These are phyloP conservation scores for Epirrita christyi DNA, from an alignment of 2,888 invertebrate genomes.

Conservation along the genomic window DNA sequence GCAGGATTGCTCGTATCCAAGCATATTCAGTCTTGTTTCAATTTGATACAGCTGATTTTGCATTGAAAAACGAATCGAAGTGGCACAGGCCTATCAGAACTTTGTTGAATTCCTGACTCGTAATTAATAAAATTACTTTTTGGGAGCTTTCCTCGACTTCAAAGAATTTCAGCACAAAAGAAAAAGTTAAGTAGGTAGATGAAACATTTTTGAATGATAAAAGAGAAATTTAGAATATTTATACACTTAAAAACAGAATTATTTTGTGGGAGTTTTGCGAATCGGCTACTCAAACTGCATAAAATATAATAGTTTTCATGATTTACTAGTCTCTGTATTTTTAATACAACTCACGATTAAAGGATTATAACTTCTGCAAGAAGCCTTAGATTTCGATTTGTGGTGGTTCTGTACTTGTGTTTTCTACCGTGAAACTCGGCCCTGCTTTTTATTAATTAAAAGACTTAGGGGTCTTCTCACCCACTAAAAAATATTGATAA, in stretches of 20 bases:
- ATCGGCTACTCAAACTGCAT: no score
- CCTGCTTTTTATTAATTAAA: no score
- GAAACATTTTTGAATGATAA: slow-evolving; percentile 83
- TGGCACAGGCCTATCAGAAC: slow-evolving; percentile 49
- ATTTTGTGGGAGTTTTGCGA: slow-evolving; percentile 6
- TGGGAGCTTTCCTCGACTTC: slow-evolving; percentile 83
- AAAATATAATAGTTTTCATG: no score
- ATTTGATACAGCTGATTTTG: slow-evolving; percentile 5
- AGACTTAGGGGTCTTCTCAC: no score
- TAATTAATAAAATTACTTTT: slow-evolving; percentile 86
- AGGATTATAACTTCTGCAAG: no score
- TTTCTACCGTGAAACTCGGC: no score
- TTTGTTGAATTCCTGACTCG: slow-evolving; percentile 84
- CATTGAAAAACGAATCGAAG: background rate
- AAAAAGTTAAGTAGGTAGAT: slow-evolving; percentile 84
- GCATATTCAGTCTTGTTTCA: background rate
- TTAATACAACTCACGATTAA: no score
- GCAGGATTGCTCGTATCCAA: no score
- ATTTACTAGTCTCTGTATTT: no score
- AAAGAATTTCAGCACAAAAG: slow-evolving; percentile 83
- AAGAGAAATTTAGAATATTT: slow-evolving; percentile 77
- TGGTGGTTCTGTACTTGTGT: no score
- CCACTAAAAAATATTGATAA: no score
- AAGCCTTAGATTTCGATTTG: no score
- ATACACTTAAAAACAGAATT: slow-evolving; percentile 60